Percentiles rank a stretch among this genome's conserved stretches.
These are phyloP conservation scores for Eristalis arbustorum DNA, from an alignment of 2,888 invertebrate species.

Conservation along the genomic window DNA sequence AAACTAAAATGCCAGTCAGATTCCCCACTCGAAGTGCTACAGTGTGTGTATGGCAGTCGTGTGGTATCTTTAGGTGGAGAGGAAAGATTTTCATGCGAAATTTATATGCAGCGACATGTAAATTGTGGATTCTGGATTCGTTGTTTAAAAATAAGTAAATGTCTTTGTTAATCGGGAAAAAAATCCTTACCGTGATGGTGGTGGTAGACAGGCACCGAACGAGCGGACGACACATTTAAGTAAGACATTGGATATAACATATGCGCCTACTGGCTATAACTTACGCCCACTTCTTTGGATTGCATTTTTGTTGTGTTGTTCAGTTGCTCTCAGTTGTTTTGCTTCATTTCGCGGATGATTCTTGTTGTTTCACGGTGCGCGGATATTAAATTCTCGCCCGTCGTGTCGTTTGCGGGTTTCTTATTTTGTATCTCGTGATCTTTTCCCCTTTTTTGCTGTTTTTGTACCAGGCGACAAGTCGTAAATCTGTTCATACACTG, in stretches of 20 bases:
- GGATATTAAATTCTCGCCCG: constrained; percentile 49
- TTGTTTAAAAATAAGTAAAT: constrained; percentile 59
- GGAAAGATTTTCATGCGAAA: constrained; percentile 10
- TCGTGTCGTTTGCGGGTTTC: constrained; percentile 38
- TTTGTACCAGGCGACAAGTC: constrained; percentile 70
- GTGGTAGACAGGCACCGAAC: constrained; percentile 9
- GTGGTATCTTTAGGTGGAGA: neutral
- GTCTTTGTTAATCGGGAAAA: constrained; percentile 49
- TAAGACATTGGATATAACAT: constrained; percentile 69
- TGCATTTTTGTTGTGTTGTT: constrained; percentile 32
- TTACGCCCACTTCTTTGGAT: constrained; percentile 64
- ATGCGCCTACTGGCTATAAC: constrained; percentile 68
- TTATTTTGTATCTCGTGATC: constrained; percentile 23
- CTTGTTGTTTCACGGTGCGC: constrained; percentile 41
- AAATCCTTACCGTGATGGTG: constrained; percentile 33
- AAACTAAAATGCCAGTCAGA: constrained; percentile 10
- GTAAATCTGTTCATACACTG: constrained; percentile 68
- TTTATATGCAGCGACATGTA: constrained; percentile 39
- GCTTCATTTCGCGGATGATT: constrained; percentile 17
- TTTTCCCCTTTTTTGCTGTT: constrained; percentile 38
- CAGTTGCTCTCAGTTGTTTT: constrained; percentile 2
- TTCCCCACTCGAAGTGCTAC: neutral
- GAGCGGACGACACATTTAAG: constrained; percentile 61
- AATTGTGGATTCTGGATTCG: constrained; percentile 53
- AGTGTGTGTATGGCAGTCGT: neutral